Evolutionary conservation across 2,797 vertebrate genomes (phyloP).

Genomic region (Enteromius radiatus): DNA sequence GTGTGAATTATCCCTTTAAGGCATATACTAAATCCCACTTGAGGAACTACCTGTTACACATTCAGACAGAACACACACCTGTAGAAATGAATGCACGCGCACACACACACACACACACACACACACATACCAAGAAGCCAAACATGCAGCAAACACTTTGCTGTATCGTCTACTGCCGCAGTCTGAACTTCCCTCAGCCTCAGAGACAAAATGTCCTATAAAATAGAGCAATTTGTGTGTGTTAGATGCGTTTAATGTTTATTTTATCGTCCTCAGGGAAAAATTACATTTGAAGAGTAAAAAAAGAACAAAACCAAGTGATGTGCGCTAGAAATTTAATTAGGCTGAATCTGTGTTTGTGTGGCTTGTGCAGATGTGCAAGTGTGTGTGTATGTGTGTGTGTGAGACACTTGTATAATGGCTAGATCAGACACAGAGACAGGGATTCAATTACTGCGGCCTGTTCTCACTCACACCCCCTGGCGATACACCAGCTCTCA

Average conservation of each 20-base stretch:
- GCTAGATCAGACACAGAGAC: slow-evolving; percentile 64
- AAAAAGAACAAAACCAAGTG: slow-evolving; percentile 72
- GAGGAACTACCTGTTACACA: slow-evolving; percentile 19
- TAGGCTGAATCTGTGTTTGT: slow-evolving; percentile 69
- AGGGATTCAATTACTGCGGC: slow-evolving; percentile 80
- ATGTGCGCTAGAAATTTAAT: slow-evolving; percentile 77
- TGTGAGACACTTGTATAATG: slow-evolving; percentile 59
- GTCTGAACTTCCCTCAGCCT: slow-evolving; percentile 48
- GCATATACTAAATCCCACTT: slow-evolving; percentile 1
- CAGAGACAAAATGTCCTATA: slow-evolving; percentile 50
- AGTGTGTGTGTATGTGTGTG: slow-evolving; percentile 47
- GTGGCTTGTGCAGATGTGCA: slow-evolving; percentile 38
- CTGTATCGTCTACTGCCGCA: slow-evolving; percentile 27
- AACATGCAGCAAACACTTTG: slow-evolving; percentile 6
- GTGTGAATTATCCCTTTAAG: neutral
- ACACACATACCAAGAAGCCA: neutral
- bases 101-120: neutral
- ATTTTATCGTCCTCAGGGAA: slow-evolving; percentile 63
- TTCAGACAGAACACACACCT: slow-evolving; percentile 53
- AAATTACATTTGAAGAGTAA: slow-evolving; percentile 64
- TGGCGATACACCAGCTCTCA: slow-evolving; percentile 68
- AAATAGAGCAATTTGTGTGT: slow-evolving; percentile 57
- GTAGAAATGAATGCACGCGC: slow-evolving; percentile 61
- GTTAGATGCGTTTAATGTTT: slow-evolving; percentile 63
- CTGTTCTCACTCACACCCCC: slow-evolving; percentile 78